Conservation (phyloP, 2,797 vertebrate genomes). For the Ibycter americanus region DNA sequence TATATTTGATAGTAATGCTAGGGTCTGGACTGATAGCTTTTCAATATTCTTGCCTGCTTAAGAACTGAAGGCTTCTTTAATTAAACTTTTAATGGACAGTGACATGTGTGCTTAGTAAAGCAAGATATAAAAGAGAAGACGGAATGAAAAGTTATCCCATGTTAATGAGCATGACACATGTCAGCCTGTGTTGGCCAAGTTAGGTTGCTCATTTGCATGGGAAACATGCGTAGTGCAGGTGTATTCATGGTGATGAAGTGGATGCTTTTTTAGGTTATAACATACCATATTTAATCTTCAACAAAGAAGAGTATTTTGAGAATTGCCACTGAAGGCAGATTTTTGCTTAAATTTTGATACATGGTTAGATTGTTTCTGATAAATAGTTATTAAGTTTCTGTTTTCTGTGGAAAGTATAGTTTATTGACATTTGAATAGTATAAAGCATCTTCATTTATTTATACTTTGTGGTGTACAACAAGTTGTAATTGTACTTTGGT, state of each 20-base stretch:
- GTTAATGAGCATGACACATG: accelerated
- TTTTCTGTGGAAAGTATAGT: neutral
- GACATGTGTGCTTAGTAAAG: neutral
- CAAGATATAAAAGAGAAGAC: neutral
- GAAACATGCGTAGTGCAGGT: neutral
- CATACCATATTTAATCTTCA: neutral
- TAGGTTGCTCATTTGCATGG: neutral
- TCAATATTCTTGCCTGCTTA: neutral
- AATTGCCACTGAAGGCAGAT: neutral
- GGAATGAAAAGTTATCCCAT: neutral
- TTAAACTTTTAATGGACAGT: neutral
- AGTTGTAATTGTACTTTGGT: neutral
- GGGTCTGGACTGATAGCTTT: neutral
- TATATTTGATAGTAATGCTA: neutral
- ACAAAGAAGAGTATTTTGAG: neutral
- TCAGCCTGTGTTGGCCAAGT: neutral
- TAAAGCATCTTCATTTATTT: neutral
- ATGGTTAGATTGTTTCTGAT: neutral
- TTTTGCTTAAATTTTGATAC: neutral
- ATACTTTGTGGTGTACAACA: neutral
- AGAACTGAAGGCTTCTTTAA: neutral
- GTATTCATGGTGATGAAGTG: neutral
- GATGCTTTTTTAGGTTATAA: neutral
- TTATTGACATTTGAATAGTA: neutral
- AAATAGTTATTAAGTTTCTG: neutral